Conservation (phyloP, 1,140 invertebrate genomes). For the Ooceraea biroi region DNA sequence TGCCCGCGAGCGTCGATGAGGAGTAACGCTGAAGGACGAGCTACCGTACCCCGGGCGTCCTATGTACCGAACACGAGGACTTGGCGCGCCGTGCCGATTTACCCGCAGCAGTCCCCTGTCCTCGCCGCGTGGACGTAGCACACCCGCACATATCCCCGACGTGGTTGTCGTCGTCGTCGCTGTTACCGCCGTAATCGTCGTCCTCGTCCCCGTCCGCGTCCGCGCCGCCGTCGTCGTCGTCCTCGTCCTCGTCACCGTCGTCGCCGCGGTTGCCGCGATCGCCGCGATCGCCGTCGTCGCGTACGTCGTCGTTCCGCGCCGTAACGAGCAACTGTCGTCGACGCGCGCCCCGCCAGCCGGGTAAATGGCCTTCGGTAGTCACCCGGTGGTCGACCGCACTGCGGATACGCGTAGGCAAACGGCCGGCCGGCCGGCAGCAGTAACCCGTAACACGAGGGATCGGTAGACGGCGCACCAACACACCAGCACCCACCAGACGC, state of each 20-base stretch:
- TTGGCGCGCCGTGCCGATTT: conserved; percentile 80
- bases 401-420: conserved; percentile 67
- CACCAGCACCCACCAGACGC: conserved; percentile 70
- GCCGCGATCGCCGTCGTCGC: conserved; percentile 45
- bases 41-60: conserved; percentile 84
- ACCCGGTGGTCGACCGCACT: conserved; percentile 66
- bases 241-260: conserved; percentile 7
- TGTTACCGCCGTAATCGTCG: conserved; percentile 59
- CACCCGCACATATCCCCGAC: conserved; percentile 78
- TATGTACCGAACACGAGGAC: conserved; percentile 80
- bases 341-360: conserved; percentile 44
- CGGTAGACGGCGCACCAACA: conserved; percentile 72
- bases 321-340: conserved; percentile 43
- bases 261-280: conserved; percentile 26
- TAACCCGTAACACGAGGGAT: conserved; percentile 60
- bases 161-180: conserved; percentile 70
- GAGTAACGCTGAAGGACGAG: conserved; percentile 82
- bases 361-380: conserved; percentile 27
- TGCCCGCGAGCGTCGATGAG: conserved; percentile 85
- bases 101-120: conserved; percentile 80
- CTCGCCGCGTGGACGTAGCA: conserved; percentile 75
- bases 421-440: conserved; percentile 66
- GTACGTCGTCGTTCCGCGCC: conserved; percentile 44
- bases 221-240: conserved; percentile 14
- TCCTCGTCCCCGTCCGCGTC: conserved; percentile 33